Evolutionary conservation across 2,888 invertebrate species (phyloP), one percentile per base, ranked within the genome.

Genomic region (Apotomis capreana): DNA sequence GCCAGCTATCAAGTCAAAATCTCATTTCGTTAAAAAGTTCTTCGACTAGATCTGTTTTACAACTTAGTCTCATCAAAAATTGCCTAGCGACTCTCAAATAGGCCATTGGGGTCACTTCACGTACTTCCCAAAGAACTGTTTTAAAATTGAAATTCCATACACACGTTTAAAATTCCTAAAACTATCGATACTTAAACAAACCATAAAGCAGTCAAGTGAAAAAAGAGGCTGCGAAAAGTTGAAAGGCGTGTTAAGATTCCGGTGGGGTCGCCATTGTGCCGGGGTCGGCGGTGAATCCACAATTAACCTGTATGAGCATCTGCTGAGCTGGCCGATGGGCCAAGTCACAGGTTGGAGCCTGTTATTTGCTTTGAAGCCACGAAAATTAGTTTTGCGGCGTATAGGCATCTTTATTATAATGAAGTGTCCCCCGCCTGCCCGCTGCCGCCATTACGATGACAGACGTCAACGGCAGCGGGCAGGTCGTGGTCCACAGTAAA

Each of bases 261-360:
- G 77, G 74, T 76, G 83, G 74, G 79, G 85, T 83, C 76, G 80
- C 74, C 86, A 86, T 89, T 88, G 87, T 88, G 87, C 83, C 80
- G 78, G 81, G 85, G 85, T 85, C 83, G 84, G 75, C 65, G 76
- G 83, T 88, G 89, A 90, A 90, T 91, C 84, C 84, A 86, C 89
- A 89, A 90, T 89, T 89, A 89, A 88, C 87, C 86, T 78, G 85
- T 83, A 88, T 89, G 89, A 86, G 85, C 86, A 89, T 89, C 80
- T 82, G 86, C 84, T 85, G 87, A 76, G 83, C 81, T 84, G 69
- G 79, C 62, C 77, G 78, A 59, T 15, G 26, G 44, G 54, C 52
- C 59, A 54, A 65, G 60, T 59, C n/a, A 54, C 10, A 49, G 52
- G 46, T 46, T 37, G 10, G 40, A 71, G 68, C 69, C 69, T 40